These are phyloP conservation scores for Melanophora roralis DNA, from an alignment of 2,888 invertebrate species.

Conservation along the genomic window DNA sequence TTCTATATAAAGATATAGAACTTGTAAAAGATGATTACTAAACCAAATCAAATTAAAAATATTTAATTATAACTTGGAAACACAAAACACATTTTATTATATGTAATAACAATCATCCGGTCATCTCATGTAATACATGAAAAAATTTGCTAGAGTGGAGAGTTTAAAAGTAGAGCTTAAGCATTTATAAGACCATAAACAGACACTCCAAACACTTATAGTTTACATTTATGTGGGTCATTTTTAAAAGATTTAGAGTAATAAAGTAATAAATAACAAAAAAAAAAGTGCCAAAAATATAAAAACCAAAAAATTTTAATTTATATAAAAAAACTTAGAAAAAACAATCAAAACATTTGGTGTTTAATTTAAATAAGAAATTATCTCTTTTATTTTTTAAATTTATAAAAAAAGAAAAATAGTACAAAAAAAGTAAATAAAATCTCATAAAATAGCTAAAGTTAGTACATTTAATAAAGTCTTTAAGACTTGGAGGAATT, in stretches of 20 bases:
- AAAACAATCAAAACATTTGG: slow-evolving; percentile 34
- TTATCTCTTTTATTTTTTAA: slow-evolving; percentile 44
- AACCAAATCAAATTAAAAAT: slow-evolving; percentile 1
- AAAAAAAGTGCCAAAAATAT: slow-evolving; percentile 31
- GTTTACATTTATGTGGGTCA: background rate
- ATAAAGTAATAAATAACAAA: background rate
- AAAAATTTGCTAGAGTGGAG: background rate
- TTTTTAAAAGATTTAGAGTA: no score
- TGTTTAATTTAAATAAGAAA: slow-evolving; percentile 16
- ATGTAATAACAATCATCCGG: slow-evolving; percentile 22
- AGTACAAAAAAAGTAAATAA: slow-evolving; percentile 33
- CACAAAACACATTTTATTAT: slow-evolving; percentile 1
- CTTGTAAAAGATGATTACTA: background rate
- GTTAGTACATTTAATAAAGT: slow-evolving; percentile 28
- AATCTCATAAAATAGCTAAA: slow-evolving; percentile 16
- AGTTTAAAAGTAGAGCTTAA: background rate
- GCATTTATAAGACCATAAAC: background rate
- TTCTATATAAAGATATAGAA: background rate
- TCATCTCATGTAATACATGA: background rate
- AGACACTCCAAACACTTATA: background rate
- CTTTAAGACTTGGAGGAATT: background rate
- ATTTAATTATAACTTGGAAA: background rate
- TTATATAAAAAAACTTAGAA: background rate
- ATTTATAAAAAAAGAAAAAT: slow-evolving; percentile 35
- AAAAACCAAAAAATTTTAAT: slow-evolving; percentile 8